Conservation (phyloP, 23 tunicate genomes). For the Styela plicata region DNA sequence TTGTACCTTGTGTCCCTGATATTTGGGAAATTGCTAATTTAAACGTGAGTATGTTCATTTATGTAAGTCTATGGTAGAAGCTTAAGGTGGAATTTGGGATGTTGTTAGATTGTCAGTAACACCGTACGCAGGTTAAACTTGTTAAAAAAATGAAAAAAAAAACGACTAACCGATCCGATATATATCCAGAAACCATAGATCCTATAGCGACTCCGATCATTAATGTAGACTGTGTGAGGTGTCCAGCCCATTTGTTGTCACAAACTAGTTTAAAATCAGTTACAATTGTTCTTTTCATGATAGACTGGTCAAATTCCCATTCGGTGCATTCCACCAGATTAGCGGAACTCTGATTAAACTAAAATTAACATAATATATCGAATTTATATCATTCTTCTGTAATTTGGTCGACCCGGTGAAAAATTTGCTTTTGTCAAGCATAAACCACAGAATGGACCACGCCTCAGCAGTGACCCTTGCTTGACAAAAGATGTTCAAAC, state of each 20-base stretch:
- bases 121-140: neutral
- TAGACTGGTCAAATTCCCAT: slow-evolving; percentile 50
- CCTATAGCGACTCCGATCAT: slow-evolving; percentile 86
- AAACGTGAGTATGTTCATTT: too few species aligned
- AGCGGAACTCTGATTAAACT: neutral
- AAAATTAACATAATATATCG: neutral
- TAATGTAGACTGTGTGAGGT: slow-evolving; percentile 54
- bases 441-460: neutral
- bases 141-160: neutral
- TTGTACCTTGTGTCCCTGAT: too few species aligned
- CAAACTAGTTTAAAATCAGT: slow-evolving; percentile 86
- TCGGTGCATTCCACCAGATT: slow-evolving; percentile 23
- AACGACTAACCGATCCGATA: slow-evolving; percentile 62
- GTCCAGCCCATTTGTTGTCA: slow-evolving; percentile 44
- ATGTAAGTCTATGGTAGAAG: too few species aligned
- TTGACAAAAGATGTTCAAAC: too few species aligned
- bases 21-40: too few species aligned
- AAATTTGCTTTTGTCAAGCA: too few species aligned
- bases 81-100: too few species aligned
- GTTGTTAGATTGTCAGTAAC: too few species aligned
- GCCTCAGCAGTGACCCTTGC: too few species aligned
- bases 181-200: slow-evolving; percentile 48
- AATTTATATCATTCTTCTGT: neutral
- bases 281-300: slow-evolving; percentile 43
- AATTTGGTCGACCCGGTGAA: too few species aligned